Evolutionary conservation across 2,113 vertebrate species (phyloP), one percentile per base, ranked within the genome.

Genomic region (Leucoraja erinaceus): DNA sequence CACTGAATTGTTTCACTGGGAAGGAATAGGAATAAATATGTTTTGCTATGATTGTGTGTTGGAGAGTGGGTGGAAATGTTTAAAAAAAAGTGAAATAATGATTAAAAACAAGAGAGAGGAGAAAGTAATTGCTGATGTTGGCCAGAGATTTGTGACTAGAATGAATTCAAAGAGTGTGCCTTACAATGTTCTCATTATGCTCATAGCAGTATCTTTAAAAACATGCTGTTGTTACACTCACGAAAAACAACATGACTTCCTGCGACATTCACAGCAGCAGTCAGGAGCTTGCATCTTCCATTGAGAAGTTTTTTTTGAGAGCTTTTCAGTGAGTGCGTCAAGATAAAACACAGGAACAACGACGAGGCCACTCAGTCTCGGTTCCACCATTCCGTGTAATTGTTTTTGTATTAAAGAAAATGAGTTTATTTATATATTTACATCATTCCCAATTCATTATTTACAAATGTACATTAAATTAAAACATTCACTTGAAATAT

Each of bases 91-190:
- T 63, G 25, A 88, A 61, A 63, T 63, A 88, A 31, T 88, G 83
- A 63, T 88, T 31, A 31, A 88, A 88, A 88, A 63, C 83, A 88
- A 63, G 59, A 84, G 54, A 88, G 6, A 16, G 83, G 12, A 88
- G 61, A 88, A 88, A 88, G 83, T 88, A 63, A 88, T 63, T 88
- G 83, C 83, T 88, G 59, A 88, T 88, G 83, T 88, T 88, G 83
- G 83, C 59, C 28, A 7, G 83, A 63, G 83, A 88, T 66, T 88
- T 63, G 59, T 31, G n/a, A 66, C 59, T 5, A 63, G 59, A 88
- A 63, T 88, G 59, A 88, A 88, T 66, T 66, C 12, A 88, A 88
- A 88, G 83, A 63, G 83, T 33, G 59, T 5, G 83, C 6, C 83
- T 88, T 59, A 63, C 59, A 88, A 88, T 88, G 83, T n/a, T 63